Percentiles rank a stretch among this genome's conserved stretches.
Evolutionary conservation across 2,888 invertebrate genomes (phyloP).

Genomic region (Sinotaia quadrata): DNA sequence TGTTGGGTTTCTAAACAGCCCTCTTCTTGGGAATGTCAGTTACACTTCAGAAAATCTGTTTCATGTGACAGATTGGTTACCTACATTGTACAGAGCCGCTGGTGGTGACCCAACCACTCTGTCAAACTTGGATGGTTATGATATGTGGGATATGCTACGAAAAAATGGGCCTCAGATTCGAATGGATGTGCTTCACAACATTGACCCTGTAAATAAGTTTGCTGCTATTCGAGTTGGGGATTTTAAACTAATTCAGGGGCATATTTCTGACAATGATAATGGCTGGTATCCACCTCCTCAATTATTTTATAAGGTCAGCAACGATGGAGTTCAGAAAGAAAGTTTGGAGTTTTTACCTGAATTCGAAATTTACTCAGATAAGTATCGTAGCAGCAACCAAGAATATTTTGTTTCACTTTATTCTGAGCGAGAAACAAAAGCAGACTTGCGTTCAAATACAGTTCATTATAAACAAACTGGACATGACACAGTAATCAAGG

Average conservation of each 20-base stretch:
- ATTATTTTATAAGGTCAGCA: not conserved
- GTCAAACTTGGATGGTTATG: constrained; percentile 79
- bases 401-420: not conserved
- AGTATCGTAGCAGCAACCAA: not conserved
- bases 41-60: constrained; percentile 82
- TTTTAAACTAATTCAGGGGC: constrained; percentile 63
- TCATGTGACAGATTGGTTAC: constrained; percentile 91
- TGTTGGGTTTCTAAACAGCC: constrained; percentile 85
- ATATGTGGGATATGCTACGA: constrained; percentile 82
- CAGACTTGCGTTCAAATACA: too few species aligned
- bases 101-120: constrained; percentile 72
- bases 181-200: constrained; percentile 75
- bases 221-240: constrained; percentile 61
- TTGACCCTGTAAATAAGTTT: constrained; percentile 54
- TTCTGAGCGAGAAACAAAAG: not conserved
- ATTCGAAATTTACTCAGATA: not conserved
- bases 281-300: constrained; percentile 64
- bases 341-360: constrained; percentile 7
- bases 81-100: constrained; percentile 84
- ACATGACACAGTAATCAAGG: constrained; percentile 1
- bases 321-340: not conserved
- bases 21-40: constrained; percentile 76
- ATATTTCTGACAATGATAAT: constrained; percentile 48
- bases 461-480: not conserved
- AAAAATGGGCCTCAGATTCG: constrained; percentile 78